Evolutionary conservation across 2,888 invertebrate genomes (phyloP).

Genomic region (Phasia obesa): DNA sequence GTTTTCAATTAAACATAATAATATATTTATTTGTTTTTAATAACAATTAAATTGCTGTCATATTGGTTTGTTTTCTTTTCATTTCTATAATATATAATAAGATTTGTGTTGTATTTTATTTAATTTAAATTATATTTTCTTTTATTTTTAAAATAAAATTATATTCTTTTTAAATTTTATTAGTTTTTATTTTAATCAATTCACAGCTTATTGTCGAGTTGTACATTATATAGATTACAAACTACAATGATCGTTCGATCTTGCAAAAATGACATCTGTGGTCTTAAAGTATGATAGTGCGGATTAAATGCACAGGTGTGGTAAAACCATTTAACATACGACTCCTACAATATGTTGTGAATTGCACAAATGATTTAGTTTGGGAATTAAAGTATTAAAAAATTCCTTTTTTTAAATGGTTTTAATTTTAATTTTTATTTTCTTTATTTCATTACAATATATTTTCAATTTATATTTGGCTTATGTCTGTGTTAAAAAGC

Average conservation of each 20-base stretch:
- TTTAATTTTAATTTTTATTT: not conserved
- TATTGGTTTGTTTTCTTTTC: slow-evolving; percentile 16
- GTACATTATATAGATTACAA: too few species aligned
- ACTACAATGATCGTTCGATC: too few species aligned
- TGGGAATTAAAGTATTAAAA: not conserved
- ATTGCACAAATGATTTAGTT: not conserved
- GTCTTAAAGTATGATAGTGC: too few species aligned
- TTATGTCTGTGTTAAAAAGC: slow-evolving; percentile 66
- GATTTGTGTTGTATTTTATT: slow-evolving; percentile 38
- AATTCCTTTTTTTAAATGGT: not conserved
- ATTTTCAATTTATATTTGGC: slow-evolving; percentile 64
- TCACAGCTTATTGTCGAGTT: not conserved
- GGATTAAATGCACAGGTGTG: too few species aligned
- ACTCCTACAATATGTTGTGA: not conserved
- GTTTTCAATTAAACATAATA: slow-evolving; percentile 31
- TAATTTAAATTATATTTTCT: slow-evolving; percentile 24
- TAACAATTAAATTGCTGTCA: slow-evolving; percentile 66
- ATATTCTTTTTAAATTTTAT: not conserved
- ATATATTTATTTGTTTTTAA: slow-evolving; percentile 36
- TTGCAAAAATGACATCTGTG: too few species aligned
- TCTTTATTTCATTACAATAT: slow-evolving; percentile 11
- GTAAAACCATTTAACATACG: not conserved
- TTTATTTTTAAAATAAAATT: slow-evolving; percentile 48
- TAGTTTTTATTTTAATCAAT: not conserved
- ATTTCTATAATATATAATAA: slow-evolving; percentile 20